Evolutionary conservation across 1,140 invertebrate species (phyloP).

Genomic region (Drosophila murphyi): DNA sequence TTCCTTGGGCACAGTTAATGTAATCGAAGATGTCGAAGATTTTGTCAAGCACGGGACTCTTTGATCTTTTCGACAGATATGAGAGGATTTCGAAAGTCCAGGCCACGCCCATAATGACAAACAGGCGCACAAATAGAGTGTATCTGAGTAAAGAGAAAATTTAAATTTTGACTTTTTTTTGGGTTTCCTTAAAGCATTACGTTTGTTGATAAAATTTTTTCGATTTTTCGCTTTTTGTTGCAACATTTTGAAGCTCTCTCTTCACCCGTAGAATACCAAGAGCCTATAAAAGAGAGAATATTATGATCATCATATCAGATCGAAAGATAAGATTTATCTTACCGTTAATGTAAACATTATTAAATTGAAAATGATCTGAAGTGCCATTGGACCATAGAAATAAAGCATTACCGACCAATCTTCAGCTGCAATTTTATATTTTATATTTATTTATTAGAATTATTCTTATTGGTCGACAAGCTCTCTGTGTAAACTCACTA

Average conservation of each 20-base stretch:
- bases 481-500: conserved; percentile 80
- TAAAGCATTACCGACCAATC: conserved; percentile 86
- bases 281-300: conserved; percentile 42
- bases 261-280: conserved; percentile 86
- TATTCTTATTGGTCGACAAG: background rate
- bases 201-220: conserved; percentile 43
- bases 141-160: conserved; percentile 84
- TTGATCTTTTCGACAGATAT: conserved; percentile 25
- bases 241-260: conserved; percentile 38
- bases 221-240: background rate
- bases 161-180: no score
- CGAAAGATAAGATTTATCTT: background rate
- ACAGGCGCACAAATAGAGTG: conserved; percentile 88
- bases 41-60: conserved; percentile 15
- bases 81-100: conserved; percentile 89
- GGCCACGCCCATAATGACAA: conserved; percentile 90
- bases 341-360: conserved; percentile 88
- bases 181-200: conserved; percentile 17
- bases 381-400: conserved; percentile 90
- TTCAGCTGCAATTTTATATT: conserved; percentile 17
- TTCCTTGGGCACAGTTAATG: conserved; percentile 85
- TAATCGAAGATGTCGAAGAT: conserved; percentile 85
- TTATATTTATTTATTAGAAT: background rate
- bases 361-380: conserved; percentile 89
- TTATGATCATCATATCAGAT: background rate